phyloP scores from a whole-genome alignment of 2,888 invertebrate genomes.

The Xanthorhoe spadicearia region DNA sequence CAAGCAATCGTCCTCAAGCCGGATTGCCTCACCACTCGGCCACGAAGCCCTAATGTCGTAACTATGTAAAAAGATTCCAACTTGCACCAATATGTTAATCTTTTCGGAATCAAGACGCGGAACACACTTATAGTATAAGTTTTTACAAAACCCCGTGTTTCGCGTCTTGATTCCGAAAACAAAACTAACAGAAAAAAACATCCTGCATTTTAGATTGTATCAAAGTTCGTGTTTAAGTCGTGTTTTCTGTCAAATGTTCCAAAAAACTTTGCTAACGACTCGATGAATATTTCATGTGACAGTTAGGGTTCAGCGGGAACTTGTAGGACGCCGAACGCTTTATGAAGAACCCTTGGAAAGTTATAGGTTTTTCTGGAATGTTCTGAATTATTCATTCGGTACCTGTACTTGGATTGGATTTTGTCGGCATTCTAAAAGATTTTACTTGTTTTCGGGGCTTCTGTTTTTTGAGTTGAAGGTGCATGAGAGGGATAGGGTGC shows the following conservation, averaged over 20 bases:
- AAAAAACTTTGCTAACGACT: slow-evolving; percentile 50
- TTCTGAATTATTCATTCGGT: slow-evolving; percentile 55
- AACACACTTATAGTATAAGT: too few species aligned
- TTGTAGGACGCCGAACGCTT: slow-evolving; percentile 38
- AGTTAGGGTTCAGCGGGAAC: slow-evolving; percentile 35
- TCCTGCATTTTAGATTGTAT: slow-evolving; percentile 29
- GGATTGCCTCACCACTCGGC: too few species aligned
- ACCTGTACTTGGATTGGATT: slow-evolving; percentile 24
- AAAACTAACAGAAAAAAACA: slow-evolving; percentile 22
- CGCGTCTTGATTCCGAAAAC: background rate
- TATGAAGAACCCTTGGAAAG: slow-evolving; percentile 53
- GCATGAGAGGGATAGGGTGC: too few species aligned
- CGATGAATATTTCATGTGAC: slow-evolving; percentile 50
- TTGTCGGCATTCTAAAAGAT: slow-evolving; percentile 14
- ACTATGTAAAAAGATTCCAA: background rate
- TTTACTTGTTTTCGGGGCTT: slow-evolving; percentile 3
- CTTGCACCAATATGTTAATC: background rate
- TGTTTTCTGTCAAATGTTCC: slow-evolving; percentile 48
- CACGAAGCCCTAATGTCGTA: too few species aligned
- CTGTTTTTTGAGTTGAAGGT: background rate
- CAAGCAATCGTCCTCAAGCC: too few species aligned
- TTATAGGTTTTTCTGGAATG: slow-evolving; percentile 53
- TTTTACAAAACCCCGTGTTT: background rate
- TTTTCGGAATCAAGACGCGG: too few species aligned
- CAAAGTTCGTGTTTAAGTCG: slow-evolving; percentile 32